A percentile compares a stretch with the other conserved stretches of the same genome.
phyloP scores from a whole-genome alignment of 2,113 vertebrate species.

The Xenopus laevis region DNA sequence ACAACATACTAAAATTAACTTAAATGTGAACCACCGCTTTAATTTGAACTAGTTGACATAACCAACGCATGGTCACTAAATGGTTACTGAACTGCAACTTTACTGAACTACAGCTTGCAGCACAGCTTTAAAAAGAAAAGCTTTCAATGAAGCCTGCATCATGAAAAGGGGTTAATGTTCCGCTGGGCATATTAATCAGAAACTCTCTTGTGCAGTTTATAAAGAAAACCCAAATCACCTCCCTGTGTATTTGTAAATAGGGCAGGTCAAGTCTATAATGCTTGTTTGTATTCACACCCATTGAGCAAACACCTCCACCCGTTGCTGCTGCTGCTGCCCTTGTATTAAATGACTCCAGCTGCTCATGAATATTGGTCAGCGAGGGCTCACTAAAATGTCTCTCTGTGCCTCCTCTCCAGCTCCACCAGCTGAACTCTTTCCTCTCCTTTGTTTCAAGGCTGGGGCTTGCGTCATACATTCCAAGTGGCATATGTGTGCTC shows the following conservation, averaged over 20 bases:
- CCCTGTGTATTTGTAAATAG: slow-evolving; percentile 69
- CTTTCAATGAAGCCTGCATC: too few relatives aligned
- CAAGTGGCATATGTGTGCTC: slow-evolving; percentile 96
- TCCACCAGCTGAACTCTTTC: slow-evolving; percentile 81
- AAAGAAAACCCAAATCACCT: slow-evolving; percentile 1
- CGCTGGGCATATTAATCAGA: neutral
- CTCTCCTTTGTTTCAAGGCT: slow-evolving; percentile 99
- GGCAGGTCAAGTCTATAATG: slow-evolving; percentile 62
- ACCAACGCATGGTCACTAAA: too few relatives aligned
- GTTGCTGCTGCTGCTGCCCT: slow-evolving; percentile 65
- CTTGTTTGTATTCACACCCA: slow-evolving; percentile 74
- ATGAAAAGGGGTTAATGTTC: neutral
- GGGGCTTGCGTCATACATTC: slow-evolving; percentile 99
- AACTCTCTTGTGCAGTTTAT: slow-evolving; percentile 24
- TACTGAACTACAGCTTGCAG: too few relatives aligned
- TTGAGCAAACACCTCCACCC: slow-evolving; percentile 74
- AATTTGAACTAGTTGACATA: too few relatives aligned
- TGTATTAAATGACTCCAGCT: slow-evolving; percentile 72
- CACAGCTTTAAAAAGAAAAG: too few relatives aligned
- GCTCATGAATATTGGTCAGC: slow-evolving; percentile 79
- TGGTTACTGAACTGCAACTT: too few relatives aligned
- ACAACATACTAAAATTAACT: too few relatives aligned
- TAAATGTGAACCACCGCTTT: too few relatives aligned
- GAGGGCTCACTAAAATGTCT: slow-evolving; percentile 69
- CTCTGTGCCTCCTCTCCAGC: slow-evolving; percentile 74